Percentiles rank a stretch among this genome's conserved stretches.
These are phyloP conservation scores for Ennomos fuscantarius DNA, from an alignment of 2,888 invertebrate genomes.

Conservation along the genomic window DNA sequence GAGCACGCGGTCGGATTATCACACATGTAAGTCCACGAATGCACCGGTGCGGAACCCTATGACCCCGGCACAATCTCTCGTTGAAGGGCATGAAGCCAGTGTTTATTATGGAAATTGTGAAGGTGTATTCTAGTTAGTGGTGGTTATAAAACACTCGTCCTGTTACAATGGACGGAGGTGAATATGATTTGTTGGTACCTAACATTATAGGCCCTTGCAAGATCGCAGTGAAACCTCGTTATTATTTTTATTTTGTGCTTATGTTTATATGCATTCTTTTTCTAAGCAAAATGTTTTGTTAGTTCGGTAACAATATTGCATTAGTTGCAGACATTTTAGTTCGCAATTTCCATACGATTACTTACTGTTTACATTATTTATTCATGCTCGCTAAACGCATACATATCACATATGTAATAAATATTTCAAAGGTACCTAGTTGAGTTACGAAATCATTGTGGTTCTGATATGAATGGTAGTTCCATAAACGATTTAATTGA, in stretches of 20 bases:
- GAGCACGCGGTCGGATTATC: conserved; percentile 45
- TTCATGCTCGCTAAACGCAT: too few relatives aligned
- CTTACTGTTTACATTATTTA: too few relatives aligned
- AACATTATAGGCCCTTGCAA: conserved; percentile 6
- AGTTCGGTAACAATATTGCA: not conserved
- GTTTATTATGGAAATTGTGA: conserved; percentile 22
- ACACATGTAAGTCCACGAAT: conserved; percentile 54
- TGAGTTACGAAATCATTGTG: too few relatives aligned
- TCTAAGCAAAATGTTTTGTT: conserved; percentile 12
- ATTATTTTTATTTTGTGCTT: too few relatives aligned
- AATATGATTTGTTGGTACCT: conserved; percentile 20
- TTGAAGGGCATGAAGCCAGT: conserved; percentile 30
- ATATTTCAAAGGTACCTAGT: too few relatives aligned
- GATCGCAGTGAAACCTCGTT: conserved; percentile 10
- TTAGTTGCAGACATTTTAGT: too few relatives aligned
- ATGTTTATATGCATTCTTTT: conserved; percentile 9
- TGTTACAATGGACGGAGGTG: conserved; percentile 16
- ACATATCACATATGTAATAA: too few relatives aligned
- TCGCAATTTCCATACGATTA: not conserved
- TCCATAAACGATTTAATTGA: not conserved
- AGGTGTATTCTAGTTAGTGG: conserved; percentile 7
- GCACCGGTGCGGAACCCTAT: conserved; percentile 42
- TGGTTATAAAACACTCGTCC: conserved; percentile 1
- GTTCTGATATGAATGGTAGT: too few relatives aligned
- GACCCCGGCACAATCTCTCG: conserved; percentile 35